These are phyloP conservation scores for Podarcis cretensis DNA, from an alignment of 2,113 vertebrate genomes.

Conservation along the genomic window DNA sequence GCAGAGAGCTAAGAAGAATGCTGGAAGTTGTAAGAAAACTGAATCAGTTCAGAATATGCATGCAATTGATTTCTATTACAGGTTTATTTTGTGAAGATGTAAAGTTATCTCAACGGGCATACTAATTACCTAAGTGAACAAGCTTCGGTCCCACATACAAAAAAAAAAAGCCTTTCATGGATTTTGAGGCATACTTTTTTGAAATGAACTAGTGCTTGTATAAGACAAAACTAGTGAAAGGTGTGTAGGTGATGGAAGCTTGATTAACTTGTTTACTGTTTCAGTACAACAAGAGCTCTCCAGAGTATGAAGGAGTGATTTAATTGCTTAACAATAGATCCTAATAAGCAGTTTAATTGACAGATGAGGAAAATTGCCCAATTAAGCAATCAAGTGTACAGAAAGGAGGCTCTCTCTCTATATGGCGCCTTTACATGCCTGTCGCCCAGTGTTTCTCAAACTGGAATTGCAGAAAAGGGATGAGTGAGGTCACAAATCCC, in stretches of 20 bases:
- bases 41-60: background rate
- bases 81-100: background rate
- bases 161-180: background rate
- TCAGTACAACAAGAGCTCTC: background rate
- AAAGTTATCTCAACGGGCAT: background rate
- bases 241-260: background rate
- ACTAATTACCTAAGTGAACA: background rate
- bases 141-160: background rate
- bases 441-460: background rate
- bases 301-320: background rate
- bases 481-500: background rate
- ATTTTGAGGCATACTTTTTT: background rate
- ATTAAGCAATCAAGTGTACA: constrained; percentile 23
- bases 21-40: background rate
- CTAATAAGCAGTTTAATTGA: constrained; percentile 4
- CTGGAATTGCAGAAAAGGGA: background rate
- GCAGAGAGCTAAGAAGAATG: background rate
- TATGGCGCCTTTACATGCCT: background rate
- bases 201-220: background rate
- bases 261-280: background rate
- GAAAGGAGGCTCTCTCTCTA: background rate
- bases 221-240: background rate
- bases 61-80: background rate
- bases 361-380: constrained; percentile 1
- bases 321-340: constrained; percentile 22